Evolutionary conservation across 2,797 vertebrate species (phyloP).

Genomic region (Telmatherina bonti): DNA sequence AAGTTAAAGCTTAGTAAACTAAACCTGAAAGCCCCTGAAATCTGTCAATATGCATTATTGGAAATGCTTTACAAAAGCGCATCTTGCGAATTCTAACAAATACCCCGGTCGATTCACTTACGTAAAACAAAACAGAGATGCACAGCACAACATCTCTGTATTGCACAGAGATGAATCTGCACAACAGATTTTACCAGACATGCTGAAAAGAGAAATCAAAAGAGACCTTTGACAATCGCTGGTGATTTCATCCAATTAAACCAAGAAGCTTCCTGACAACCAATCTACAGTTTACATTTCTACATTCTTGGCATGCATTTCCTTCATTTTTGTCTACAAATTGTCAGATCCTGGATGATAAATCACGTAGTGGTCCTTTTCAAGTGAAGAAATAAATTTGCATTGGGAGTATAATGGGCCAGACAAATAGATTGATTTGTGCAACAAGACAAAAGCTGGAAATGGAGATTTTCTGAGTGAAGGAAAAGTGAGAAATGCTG

Average conservation of each 20-base stretch:
- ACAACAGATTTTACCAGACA: no score
- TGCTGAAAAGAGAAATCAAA: constrained; percentile 60
- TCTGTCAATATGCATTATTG: constrained; percentile 45
- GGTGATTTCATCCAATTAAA: constrained; percentile 58
- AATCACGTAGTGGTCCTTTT: no score
- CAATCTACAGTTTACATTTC: constrained; percentile 28
- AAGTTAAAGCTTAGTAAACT: constrained; percentile 41
- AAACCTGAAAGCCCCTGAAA: constrained; percentile 38
- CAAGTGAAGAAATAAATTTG: constrained; percentile 4
- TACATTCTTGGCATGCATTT: constrained; percentile 18
- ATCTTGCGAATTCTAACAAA: constrained; percentile 59
- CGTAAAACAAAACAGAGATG: constrained; percentile 52
- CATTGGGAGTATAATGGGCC: constrained; percentile 3
- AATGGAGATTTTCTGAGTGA: constrained; percentile 35
- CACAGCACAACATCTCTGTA: constrained; percentile 40
- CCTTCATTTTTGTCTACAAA: constrained; percentile 46
- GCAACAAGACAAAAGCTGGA: constrained; percentile 7
- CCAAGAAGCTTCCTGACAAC: constrained; percentile 42
- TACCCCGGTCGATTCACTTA: constrained; percentile 23
- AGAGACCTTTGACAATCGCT: constrained; percentile 20
- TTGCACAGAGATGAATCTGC: no score
- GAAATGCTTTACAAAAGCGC: constrained; percentile 52
- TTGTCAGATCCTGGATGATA: constrained; percentile 22
- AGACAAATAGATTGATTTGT: background rate
- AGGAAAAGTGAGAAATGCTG: constrained; percentile 6